Base-by-base conservation (phyloP, 1,140 invertebrate genomes). In the Oncopodura yosiiana region DNA sequence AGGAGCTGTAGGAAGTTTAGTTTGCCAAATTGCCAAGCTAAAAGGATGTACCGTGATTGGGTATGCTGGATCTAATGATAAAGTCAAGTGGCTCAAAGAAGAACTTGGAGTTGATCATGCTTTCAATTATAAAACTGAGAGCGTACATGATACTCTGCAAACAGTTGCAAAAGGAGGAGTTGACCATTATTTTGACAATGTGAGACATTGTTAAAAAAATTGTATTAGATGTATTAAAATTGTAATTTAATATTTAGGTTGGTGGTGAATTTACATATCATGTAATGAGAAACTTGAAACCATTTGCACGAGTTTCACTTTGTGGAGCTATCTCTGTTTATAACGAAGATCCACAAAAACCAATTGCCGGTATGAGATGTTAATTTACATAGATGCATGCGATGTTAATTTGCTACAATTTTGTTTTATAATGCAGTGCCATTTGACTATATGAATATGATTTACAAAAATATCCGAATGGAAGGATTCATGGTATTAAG, bases 121-220 rank as follows among this genome's bases (percentile, higher is more conserved):
- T 3, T 80, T 78, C 53, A 85, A 86, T 69, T 86, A 86, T 65
- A 86, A 85, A 69, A 32, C 9, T 8, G 41, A 79, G 68, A 66
- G 80, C 55, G 43, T 83, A 27, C 64, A 64, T 3, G 46, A 69
- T 38, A 72, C 70, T 27, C 67, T 86, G n/a, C 76, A 70, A 60
- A 70, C 80, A 67, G 71, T 69, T 24, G 81, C 81, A 8, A 81
- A 82, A 1, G 70, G 81, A 12, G 80, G 79, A 34, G 67, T 84
- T 2, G 80, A 84, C 61, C 79, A 79, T 56, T 84, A 83, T 63
- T 84, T 84, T 69, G 82, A 84, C 64, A 84, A 84, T 69, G 82
- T 83, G 70, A 61, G 36, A 42, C 26, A 18, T 37, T 11, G 8
- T n/a, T n/a, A n/a, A n/a, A n/a, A n/a, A n/a, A 34, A 34, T 8